A percentile compares a stretch with the other conserved stretches of the same genome.
Conservation (phyloP, 1,140 invertebrate species). For the Eurosta solidaginis region DNA sequence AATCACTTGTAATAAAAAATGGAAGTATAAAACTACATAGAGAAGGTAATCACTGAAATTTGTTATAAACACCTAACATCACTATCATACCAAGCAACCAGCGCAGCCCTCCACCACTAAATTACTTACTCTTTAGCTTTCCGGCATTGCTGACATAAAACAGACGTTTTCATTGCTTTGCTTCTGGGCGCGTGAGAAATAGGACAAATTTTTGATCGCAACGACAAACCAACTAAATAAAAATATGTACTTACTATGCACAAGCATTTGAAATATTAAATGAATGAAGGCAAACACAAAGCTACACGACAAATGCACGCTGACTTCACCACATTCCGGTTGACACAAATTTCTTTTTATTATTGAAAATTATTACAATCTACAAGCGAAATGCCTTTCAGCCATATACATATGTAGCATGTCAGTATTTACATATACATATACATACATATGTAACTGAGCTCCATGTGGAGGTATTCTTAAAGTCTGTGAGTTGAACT, state of each 20-base stretch:
- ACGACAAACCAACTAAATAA: background rate
- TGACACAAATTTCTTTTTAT: conserved; percentile 22
- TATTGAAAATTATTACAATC: conserved; percentile 21
- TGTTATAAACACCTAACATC: too few species aligned
- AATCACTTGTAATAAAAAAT: too few species aligned
- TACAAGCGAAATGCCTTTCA: background rate
- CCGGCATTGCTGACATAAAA: background rate
- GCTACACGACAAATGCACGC: background rate
- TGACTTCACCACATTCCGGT: background rate
- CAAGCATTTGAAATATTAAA: background rate
- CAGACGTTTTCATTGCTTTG: conserved; percentile 15
- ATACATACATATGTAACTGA: background rate
- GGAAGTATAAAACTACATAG: too few species aligned
- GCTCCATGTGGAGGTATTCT: too few species aligned
- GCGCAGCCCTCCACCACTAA: background rate
- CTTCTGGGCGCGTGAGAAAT: conserved; percentile 4
- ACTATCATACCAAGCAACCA: background rate
- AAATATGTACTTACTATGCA: background rate
- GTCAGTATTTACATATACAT: background rate
- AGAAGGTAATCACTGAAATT: too few species aligned
- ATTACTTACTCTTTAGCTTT: background rate
- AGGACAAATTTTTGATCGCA: background rate
- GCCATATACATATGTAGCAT: background rate
- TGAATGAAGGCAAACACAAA: background rate
- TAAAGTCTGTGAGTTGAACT: too few species aligned